Percentiles rank a stretch among this genome's conserved stretches.
phyloP scores from a whole-genome alignment of 2,797 vertebrate genomes.

The Protosalanx chinensis region DNA sequence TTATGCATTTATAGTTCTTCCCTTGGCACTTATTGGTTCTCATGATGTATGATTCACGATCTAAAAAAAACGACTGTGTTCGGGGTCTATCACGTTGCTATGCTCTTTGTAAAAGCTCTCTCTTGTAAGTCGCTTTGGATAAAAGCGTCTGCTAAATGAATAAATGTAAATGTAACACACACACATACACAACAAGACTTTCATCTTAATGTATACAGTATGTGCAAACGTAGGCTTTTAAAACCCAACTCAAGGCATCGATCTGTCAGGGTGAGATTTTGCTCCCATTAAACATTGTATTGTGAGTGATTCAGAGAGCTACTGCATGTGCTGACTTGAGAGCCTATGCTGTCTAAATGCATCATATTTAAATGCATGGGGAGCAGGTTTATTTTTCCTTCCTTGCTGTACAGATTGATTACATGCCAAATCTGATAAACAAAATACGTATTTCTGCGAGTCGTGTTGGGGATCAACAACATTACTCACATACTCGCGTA shows the following conservation, averaged over 20 bases:
- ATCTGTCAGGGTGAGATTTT: conserved; percentile 10
- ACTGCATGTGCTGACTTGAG: background rate
- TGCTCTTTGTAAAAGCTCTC: no score
- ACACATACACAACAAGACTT: background rate
- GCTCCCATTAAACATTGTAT: background rate
- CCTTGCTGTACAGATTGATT: conserved; percentile 9
- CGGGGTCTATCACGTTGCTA: no score
- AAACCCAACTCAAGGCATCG: background rate
- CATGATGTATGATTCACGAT: no score
- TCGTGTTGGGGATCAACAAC: background rate
- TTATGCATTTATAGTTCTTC: no score
- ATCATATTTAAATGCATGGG: conserved; percentile 6
- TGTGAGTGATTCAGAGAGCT: conserved; percentile 1
- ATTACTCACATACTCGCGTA: background rate
- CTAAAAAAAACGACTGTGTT: no score
- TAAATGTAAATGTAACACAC: no score
- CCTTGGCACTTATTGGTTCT: no score
- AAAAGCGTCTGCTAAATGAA: no score
- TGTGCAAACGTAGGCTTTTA: background rate
- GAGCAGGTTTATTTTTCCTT: conserved; percentile 9
- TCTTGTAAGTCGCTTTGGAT: no score
- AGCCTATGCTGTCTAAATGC: background rate
- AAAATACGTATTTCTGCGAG: background rate
- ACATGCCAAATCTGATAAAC: conserved; percentile 22
- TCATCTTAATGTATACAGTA: background rate